Base-by-base conservation (phyloP, 2,797 vertebrate genomes). In the Falco rusticolus region DNA sequence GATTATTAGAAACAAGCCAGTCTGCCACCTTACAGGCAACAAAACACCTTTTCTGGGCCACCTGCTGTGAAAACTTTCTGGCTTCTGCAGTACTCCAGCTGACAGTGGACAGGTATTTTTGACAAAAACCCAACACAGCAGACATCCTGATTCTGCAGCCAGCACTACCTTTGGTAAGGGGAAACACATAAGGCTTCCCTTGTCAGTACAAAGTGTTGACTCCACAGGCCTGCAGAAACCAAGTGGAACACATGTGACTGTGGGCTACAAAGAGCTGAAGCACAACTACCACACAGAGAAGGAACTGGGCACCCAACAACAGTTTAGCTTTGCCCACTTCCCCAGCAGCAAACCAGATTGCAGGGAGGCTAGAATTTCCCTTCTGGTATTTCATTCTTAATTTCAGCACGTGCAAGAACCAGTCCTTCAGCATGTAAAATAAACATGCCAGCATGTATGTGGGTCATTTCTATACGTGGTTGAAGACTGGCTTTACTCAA, bases 251-350 rank as follows among this genome's bases (percentile, higher is more conserved):
- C 45, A 34, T 0, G 2, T 45, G 41, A 89, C 54, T 10, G 50
- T 31, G 80, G 56, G 77, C 69, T 79, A 39, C 69, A 69, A 25
- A 72, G 34, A 78, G 16, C 66, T 77, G 51, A 70, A 57, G 45
- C n/a, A 13, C 47, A 83, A 28, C 29, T 2, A 34, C 14, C 68
- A 19, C 1, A n/a, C 33, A 22, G 17, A 78, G 51, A 70, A 95
- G 39, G 68, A 82, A 68, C 82, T 54, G 6, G 0, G 74, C 33
- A 45, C 21, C 13, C 1, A 1, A 41, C 0, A 0, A 63, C 37
- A 45, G 16, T 11, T 76, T 11, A 69, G 28, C 41, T 74, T 63
- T 82, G 24, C 66, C n/a, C 75, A 56, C 29, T 2, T 84, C 51
- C 51, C 28, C 56, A 34, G 33, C 19, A 72, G 77, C 88, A 92